These are phyloP conservation scores for Physeter macrocephalus DNA, from an alignment of 2,113 vertebrate species.

Conservation along the genomic window DNA sequence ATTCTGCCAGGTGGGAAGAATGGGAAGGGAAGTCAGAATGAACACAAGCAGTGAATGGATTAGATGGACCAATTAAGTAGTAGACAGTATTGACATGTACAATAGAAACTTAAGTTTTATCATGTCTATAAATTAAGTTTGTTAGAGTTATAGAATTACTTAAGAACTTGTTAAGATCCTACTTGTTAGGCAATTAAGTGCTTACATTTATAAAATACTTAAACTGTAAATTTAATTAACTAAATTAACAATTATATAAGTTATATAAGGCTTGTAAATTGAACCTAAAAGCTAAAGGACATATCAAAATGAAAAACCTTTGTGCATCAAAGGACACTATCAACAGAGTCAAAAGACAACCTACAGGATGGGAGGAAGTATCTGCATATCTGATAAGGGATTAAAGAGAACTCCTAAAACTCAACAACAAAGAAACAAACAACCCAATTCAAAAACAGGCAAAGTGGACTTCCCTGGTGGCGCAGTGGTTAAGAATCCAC, in stretches of 20 bases:
- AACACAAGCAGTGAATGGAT: neutral
- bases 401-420: too few species aligned
- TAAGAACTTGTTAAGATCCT: neutral
- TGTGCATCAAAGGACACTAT: too few species aligned
- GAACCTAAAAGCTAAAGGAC: too few species aligned
- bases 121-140: neutral
- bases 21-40: neutral
- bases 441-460: neutral
- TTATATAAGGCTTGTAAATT: too few species aligned
- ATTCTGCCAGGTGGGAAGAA: too few species aligned
- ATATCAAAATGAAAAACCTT: too few species aligned
- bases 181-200: neutral
- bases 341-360: too few species aligned
- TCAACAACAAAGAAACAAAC: neutral
- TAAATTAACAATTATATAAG: too few species aligned
- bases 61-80: neutral
- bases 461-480: too few species aligned
- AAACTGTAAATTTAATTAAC: neutral
- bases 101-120: neutral
- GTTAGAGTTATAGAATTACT: neutral
- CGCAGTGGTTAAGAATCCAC: too few species aligned
- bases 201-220: neutral
- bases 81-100: neutral
- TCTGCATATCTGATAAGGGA: too few species aligned
- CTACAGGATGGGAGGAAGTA: too few species aligned